phyloP scores from a whole-genome alignment of 2,113 vertebrate species.

The Megaceryle torquata region DNA sequence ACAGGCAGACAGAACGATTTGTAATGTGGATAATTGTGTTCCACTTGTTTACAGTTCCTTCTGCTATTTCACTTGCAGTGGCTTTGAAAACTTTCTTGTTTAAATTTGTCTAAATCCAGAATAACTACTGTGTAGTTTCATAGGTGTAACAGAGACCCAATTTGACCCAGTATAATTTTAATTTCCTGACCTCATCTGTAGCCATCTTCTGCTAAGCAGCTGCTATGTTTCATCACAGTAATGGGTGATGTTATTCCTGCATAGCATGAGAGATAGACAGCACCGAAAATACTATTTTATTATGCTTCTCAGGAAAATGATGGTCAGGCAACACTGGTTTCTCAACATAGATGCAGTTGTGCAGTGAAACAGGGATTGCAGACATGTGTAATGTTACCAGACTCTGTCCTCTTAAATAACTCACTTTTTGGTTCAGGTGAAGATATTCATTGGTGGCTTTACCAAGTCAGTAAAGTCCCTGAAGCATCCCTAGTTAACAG shows the following conservation, averaged over 20 bases:
- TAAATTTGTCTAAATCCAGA: neutral
- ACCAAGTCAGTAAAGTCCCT: neutral
- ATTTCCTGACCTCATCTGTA: neutral
- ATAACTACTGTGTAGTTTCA: neutral
- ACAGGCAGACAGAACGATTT: neutral
- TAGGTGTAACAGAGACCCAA: neutral
- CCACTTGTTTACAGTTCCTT: neutral
- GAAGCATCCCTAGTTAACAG: neutral
- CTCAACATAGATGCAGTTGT: neutral
- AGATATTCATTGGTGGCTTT: neutral
- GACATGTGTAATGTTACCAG: neutral
- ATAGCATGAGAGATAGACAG: neutral
- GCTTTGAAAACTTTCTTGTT: neutral
- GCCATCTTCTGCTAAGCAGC: neutral
- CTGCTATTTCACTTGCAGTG: neutral
- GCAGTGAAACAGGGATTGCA: neutral
- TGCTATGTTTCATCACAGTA: neutral
- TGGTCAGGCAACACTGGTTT: neutral
- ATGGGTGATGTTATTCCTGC: neutral
- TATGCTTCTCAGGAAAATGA: neutral
- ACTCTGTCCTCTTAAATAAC: neutral
- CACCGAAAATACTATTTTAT: neutral
- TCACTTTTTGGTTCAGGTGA: neutral
- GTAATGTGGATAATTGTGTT: neutral
- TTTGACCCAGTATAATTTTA: neutral